Conservation (phyloP, 1,140 invertebrate species). For the Belonocnema kinseyi region DNA sequence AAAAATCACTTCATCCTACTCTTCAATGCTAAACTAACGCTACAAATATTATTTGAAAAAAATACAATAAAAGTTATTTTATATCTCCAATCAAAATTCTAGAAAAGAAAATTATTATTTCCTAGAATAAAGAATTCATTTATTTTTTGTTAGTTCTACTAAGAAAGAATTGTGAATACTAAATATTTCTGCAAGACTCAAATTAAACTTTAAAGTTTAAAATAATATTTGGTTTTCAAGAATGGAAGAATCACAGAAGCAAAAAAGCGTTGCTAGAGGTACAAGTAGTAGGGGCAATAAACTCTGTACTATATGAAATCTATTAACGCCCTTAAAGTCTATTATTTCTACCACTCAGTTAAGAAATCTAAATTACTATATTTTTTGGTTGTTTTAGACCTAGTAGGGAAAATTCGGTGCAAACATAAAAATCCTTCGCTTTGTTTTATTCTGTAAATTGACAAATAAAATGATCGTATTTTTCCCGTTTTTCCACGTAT, state of each 20-base stretch:
- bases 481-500: neutral
- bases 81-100: no score
- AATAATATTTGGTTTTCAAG: no score
- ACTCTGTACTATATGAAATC: neutral
- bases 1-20: no score
- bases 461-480: neutral
- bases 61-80: no score
- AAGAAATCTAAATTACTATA: neutral
- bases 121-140: no score
- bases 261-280: slow-evolving; percentile 17
- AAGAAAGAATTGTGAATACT: no score
- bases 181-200: no score
- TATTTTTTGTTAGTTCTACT: no score
- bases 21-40: no score
- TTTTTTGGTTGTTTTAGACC: neutral
- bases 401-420: neutral
- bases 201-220: no score
- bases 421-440: slow-evolving; percentile 10
- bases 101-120: no score
- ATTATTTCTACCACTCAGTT: neutral
- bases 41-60: no score
- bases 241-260: slow-evolving; percentile 16
- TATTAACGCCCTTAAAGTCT: neutral
- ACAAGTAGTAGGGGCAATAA: slow-evolving; percentile 14
- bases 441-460: neutral